Conservation (phyloP, 2,888 invertebrate species). For the Agrochola litura region DNA sequence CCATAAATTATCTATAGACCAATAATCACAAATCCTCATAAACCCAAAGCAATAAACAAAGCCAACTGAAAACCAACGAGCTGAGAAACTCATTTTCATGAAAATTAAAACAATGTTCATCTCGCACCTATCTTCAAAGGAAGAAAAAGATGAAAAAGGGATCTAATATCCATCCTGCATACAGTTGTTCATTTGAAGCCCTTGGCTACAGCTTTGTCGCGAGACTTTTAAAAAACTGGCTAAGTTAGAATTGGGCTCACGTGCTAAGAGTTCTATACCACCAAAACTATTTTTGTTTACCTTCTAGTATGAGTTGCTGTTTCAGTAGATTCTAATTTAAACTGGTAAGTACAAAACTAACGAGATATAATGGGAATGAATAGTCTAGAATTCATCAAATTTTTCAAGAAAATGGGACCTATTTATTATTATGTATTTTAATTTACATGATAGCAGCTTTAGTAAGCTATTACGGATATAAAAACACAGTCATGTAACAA, state of each 20-base stretch:
- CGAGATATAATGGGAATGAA: too few relatives aligned
- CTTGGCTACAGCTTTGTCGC: slow-evolving; percentile 46
- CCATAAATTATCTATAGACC: not conserved
- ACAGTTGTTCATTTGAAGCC: slow-evolving; percentile 52
- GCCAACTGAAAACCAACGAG: slow-evolving; percentile 7
- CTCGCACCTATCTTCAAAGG: slow-evolving; percentile 46
- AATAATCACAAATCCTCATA: not conserved
- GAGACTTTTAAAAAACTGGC: slow-evolving; percentile 20
- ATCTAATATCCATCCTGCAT: slow-evolving; percentile 50
- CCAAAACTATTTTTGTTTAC: not conserved
- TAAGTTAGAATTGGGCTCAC: rapidly evolving
- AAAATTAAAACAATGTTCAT: slow-evolving; percentile 48
- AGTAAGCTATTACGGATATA: too few relatives aligned
- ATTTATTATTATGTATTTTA: not conserved
- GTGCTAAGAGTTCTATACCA: slow-evolving; percentile 4
- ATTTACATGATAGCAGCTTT: not conserved
- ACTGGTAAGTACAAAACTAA: too few relatives aligned
- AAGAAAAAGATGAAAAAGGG: slow-evolving; percentile 13
- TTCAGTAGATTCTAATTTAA: not conserved
- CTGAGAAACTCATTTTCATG: slow-evolving; percentile 41
- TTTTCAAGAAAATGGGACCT: not conserved
- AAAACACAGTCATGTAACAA: too few relatives aligned
- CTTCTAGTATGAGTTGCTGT: not conserved
- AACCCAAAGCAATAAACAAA: slow-evolving; percentile 2
- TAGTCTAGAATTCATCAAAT: not conserved